A percentile compares a stretch with the other conserved stretches of the same genome.
These are phyloP conservation scores for Hypolimnas misippus DNA, from an alignment of 2,888 invertebrate genomes.

Conservation along the genomic window DNA sequence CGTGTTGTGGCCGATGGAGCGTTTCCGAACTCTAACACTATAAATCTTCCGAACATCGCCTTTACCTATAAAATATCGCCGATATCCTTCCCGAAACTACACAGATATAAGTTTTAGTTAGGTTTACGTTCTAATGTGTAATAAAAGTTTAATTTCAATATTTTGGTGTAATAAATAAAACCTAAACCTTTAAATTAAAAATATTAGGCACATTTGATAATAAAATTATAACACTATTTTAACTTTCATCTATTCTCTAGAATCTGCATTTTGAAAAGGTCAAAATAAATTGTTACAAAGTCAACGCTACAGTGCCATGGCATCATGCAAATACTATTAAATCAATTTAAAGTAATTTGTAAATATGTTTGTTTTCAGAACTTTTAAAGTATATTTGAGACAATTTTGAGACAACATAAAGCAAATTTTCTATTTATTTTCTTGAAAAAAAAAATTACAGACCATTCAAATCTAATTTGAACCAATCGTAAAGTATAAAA, in stretches of 20 bases:
- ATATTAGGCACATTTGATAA: no score
- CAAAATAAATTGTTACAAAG: neutral
- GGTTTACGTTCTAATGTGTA: neutral
- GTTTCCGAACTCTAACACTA: conserved; percentile 16
- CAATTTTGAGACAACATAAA: no score
- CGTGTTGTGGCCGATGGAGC: conserved; percentile 19
- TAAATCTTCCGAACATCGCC: conserved; percentile 32
- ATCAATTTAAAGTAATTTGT: neutral
- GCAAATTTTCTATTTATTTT: no score
- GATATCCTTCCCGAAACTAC: conserved; percentile 10
- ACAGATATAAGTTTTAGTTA: neutral
- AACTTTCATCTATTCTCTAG: neutral
- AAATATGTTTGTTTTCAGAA: neutral
- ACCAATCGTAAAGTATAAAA: neutral
- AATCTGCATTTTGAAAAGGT: neutral
- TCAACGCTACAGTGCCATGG: neutral
- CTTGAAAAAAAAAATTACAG: conserved; percentile 1
- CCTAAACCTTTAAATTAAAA: no score
- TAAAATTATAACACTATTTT: no score
- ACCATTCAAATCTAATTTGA: no score
- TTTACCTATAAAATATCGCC: conserved; percentile 9
- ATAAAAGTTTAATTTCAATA: neutral
- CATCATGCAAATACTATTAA: neutral
- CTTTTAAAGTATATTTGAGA: no score
- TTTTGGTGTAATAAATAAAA: no score